Percentiles rank a stretch among this genome's conserved stretches.
These are phyloP conservation scores for Chloropsis cyanopogon DNA, from an alignment of 2,113 vertebrate genomes.

Conservation along the genomic window DNA sequence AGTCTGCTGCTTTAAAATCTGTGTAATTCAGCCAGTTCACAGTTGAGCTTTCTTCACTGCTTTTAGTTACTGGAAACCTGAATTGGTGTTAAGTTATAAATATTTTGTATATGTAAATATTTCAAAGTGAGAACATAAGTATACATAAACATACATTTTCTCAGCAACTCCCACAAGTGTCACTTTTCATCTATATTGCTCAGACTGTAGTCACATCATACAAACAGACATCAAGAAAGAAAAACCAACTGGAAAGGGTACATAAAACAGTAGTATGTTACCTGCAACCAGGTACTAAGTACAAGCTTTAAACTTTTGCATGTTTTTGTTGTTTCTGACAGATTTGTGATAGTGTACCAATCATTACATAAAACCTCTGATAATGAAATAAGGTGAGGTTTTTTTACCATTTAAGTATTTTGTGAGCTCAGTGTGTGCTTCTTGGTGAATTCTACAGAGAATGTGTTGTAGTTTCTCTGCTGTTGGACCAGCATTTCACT, in stretches of 20 bases:
- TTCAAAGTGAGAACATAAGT: background rate
- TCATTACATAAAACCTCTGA: background rate
- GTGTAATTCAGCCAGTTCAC: background rate
- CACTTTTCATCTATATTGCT: background rate
- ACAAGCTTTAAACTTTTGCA: background rate
- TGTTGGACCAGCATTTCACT: background rate
- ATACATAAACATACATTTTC: background rate
- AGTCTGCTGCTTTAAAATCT: background rate
- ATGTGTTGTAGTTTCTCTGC: background rate
- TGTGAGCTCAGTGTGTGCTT: background rate
- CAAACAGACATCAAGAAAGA: background rate
- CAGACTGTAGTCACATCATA: background rate
- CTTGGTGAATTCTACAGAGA: background rate
- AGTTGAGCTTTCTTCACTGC: background rate
- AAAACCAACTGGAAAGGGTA: background rate
- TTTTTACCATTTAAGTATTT: background rate
- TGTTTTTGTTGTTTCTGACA: background rate
- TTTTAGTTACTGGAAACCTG: background rate
- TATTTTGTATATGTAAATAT: background rate
- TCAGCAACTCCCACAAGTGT: background rate
- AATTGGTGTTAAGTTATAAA: background rate
- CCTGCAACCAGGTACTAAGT: background rate
- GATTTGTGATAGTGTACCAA: background rate
- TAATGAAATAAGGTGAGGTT: slow-evolving; percentile 3
- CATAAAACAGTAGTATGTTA: background rate